Base-by-base conservation (phyloP, 2,888 invertebrate species). In the Cephus pygmeus region DNA sequence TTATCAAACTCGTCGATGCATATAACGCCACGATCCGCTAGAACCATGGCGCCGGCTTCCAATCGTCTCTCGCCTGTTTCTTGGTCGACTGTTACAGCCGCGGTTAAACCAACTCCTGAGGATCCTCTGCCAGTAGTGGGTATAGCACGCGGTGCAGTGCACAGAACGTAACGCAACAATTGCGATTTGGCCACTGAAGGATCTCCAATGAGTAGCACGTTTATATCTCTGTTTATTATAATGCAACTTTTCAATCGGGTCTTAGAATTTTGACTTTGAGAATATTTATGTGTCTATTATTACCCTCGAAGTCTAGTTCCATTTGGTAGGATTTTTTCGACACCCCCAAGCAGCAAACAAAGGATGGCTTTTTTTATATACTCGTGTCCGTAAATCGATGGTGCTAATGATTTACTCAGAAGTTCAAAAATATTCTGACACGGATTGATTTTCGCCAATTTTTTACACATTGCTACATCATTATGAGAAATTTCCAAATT, bases 181-280 rank as follows among this genome's bases (percentile, higher is more conserved):
- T 99, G 99, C 0, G 99, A 99, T 92, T 99, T 99, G 1, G 99
- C 99, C 69, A 99, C 99, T 76, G 98, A 99, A 0, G 99, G 99
- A 93, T 99, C 99, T 73, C 99, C 99, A 88, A 99, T 99, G 3
- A 99, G 93, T 69, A 99, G 93, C 69, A 98, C 93, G 92, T 99
- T 99, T 83, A 98, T 97, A 91, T 96, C 96, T 79, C 94, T 93
- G 83, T 73, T 85, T 81, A 75, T 73, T 73, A 81, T 79, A 34
- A 36, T 71, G 73, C 74, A 76, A 35, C 15, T 68, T 35, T 30
- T n/a, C 1, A 34, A 30, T 73, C 34, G 15, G 1, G 9, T 73
- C 35, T 9, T 34, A 35, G 23, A 73, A 69, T 79, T 34, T 78
- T 12, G 33, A 34, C 34, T 31, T 34, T 40, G 35, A 23, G 75